phyloP scores from a whole-genome alignment of 2,113 vertebrate genomes.

The Sebastes schlegelii region DNA sequence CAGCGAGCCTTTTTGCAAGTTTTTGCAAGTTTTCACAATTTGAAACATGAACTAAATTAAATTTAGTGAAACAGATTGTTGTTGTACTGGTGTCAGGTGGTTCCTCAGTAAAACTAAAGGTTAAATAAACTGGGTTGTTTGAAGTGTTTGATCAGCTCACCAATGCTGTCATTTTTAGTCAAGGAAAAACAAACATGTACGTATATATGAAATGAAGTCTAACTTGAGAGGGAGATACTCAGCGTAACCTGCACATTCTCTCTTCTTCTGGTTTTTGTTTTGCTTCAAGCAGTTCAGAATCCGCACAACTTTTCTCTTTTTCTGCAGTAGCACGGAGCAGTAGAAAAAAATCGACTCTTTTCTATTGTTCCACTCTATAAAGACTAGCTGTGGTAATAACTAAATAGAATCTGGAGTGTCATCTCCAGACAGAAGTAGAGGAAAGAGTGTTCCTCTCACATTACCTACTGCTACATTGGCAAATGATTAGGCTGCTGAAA shows the following conservation, averaged over 20 bases:
- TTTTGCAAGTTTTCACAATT: too few relatives aligned
- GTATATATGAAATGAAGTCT: neutral
- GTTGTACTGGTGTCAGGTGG: neutral
- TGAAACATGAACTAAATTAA: neutral
- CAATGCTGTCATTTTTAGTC: neutral
- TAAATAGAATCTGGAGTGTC: constrained; percentile 53
- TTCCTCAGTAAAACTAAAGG: neutral
- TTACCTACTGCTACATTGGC: constrained; percentile 72
- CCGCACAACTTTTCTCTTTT: constrained; percentile 1
- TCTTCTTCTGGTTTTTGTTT: neutral
- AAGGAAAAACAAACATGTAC: neutral
- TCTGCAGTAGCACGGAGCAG: neutral
- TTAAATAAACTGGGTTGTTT: neutral
- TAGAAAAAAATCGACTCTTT: neutral
- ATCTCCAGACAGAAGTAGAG: constrained; percentile 54
- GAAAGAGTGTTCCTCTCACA: constrained; percentile 71
- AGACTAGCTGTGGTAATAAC: constrained; percentile 12
- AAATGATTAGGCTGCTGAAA: constrained; percentile 85
- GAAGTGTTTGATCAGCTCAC: neutral
- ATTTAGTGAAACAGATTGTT: neutral
- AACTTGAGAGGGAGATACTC: neutral
- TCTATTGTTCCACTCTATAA: constrained; percentile 12
- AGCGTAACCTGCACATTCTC: too few relatives aligned
- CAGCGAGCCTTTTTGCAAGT: too few relatives aligned
- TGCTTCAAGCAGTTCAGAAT: neutral